These are phyloP conservation scores for Monopis laevigella DNA, from an alignment of 2,888 invertebrate species.

Conservation along the genomic window DNA sequence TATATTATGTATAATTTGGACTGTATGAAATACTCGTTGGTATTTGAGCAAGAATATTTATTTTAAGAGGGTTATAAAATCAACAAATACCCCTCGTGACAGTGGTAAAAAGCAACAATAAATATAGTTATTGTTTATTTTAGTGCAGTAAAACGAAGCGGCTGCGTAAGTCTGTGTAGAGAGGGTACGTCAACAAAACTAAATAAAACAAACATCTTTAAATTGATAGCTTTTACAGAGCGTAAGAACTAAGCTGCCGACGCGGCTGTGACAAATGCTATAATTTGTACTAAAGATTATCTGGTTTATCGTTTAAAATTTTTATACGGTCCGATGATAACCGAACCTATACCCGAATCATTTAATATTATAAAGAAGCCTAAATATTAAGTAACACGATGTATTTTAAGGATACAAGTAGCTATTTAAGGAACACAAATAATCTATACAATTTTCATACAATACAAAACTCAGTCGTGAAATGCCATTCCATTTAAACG, in stretches of 20 bases:
- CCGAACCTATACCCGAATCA: too few relatives aligned
- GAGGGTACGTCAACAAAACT: constrained; percentile 20
- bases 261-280: constrained; percentile 5
- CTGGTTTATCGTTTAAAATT: constrained; percentile 8
- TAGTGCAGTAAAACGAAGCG: constrained; percentile 15
- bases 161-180: constrained; percentile 15
- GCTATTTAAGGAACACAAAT: too few relatives aligned
- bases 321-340: too few relatives aligned
- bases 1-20: too few relatives aligned
- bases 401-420: too few relatives aligned
- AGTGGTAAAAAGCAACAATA: constrained; percentile 16
- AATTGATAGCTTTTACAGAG: constrained; percentile 24
- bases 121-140: constrained; percentile 17
- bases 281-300: constrained; percentile 10
- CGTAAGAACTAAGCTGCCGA: constrained; percentile 15
- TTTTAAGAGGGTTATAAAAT: constrained; percentile 8
- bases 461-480: too few relatives aligned
- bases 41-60: too few relatives aligned
- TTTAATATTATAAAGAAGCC: too few relatives aligned
- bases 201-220: constrained; percentile 23
- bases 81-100: constrained; percentile 13
- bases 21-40: too few relatives aligned
- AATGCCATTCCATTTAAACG: too few relatives aligned
- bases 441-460: too few relatives aligned
- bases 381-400: too few relatives aligned